Evolutionary conservation across 1,140 invertebrate genomes (phyloP), one percentile per base, ranked within the genome.

Genomic region (Drosophila triauraria): DNA sequence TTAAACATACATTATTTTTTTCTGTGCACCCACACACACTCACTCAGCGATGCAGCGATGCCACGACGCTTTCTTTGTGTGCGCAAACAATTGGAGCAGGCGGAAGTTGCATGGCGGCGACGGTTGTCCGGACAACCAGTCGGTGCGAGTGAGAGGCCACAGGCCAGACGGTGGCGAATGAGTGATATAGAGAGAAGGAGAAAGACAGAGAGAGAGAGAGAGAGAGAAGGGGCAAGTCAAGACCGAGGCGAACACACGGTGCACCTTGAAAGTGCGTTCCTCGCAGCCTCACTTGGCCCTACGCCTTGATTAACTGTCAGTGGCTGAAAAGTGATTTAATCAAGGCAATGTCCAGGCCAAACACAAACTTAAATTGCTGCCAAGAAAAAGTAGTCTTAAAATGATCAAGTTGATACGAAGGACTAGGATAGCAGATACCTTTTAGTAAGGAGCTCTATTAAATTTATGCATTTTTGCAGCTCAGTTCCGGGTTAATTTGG

Each of bases 321-420:
- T 85, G 78, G 69, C 81, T 90, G 86, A 85, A 90, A 90, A 90
- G 85, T 90, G 85, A 90, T 90, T 90, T 90, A 90, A 90, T 90
- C 85, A 90, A 79, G 75, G 50, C 56, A 74, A 70, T 69, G 74
- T 60, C 48, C 78, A 67, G 40, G 40, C 42, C 40, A 42, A 53
- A 43, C n/a, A 54, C 27, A 25, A 27, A 56, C 15, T 23, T 17
- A 63, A 50, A 64, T 60, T 46, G 15, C n/a, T 1, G 15, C 12
- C 42, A 44, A 35, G 12, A 23, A 13, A 25, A 35, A 63, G 38
- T 10, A 20, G 17, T 53, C 17, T 51, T 38, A 27, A 51, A 38
- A 32, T 50, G 6, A 50, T 15, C 3, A 47, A 38, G 23, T 23
- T 23, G 25, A 32, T 12, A 25, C 9, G 0, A 8, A 25, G 20